These are phyloP conservation scores for Propithecus coquereli DNA, from an alignment of 2,113 vertebrate species.

Conservation along the genomic window DNA sequence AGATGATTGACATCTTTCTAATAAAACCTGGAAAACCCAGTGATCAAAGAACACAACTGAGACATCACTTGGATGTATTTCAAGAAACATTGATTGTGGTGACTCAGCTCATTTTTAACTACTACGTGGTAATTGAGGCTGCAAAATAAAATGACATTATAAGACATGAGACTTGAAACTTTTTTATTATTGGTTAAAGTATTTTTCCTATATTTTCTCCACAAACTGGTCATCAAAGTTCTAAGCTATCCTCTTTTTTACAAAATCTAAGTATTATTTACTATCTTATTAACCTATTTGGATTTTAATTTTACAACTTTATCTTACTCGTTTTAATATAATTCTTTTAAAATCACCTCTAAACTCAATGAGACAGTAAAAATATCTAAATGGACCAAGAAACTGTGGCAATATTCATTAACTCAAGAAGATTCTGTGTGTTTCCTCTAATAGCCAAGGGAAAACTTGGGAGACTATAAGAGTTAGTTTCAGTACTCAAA, in stretches of 20 bases:
- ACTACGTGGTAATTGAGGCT: background rate
- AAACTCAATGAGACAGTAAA: background rate
- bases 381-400: background rate
- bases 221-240: background rate
- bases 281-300: background rate
- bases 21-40: background rate
- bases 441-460: background rate
- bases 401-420: background rate
- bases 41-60: background rate
- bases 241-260: background rate
- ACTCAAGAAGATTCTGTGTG: background rate
- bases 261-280: background rate
- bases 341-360: background rate
- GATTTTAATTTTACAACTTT: slow-evolving; percentile 20
- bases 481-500: background rate
- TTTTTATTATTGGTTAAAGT: background rate
- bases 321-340: background rate
- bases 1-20: background rate
- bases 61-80: background rate
- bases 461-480: slow-evolving; percentile 21
- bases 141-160: background rate
- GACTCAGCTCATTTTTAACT: background rate
- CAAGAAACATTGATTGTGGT: background rate
- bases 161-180: background rate
- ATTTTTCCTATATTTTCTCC: background rate